Base-by-base conservation (phyloP, 92 coral and sea anemone genomes). In the Epizoanthus fatuus region DNA sequence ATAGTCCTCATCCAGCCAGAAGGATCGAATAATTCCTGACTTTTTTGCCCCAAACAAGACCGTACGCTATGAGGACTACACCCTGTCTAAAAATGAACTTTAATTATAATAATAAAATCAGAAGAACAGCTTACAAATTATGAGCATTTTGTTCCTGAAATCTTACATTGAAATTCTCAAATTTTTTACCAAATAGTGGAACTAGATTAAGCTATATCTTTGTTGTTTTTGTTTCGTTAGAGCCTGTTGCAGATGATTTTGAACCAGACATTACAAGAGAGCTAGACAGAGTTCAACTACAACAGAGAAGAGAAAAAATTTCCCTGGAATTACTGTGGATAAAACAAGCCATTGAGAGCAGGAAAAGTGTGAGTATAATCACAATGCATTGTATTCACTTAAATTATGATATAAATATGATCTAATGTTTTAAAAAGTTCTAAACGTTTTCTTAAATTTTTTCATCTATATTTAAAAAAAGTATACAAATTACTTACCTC, bases 241-340 rank as follows among this genome's bases (percentile, higher is more conserved):
- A 86, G 37, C 93, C 94, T 38, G 86, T 77, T 4, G 19, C 53
- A 51, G 90, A 69, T 78, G 89, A 91, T 53, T 81, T 56, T 22
- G 58, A 69, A 2, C 10, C 42, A 1, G 73, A 80, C 5, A 56
- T 47, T 7, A 81, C 86, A 45, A 73, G 89, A 12, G 47, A 79
- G 9, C 84, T 75, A 13, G 52, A 77, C 47, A 77, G 82, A 77
- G 86, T 54, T 13, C 81, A 94, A 57, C 89, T 94, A 42, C 75
- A 80, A 72, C 78, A 94, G 78, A 86, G 84, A 7, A 83, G 89
- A 71, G 96, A 96, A 29, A 94, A 96, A 63, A 72, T 96, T 25
- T 75, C 93, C 5, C 89, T 96, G 99, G 99, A 96, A 79, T 59
- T 96, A 62, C 85, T 96, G 15, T 94, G 99, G 99, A 92, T 93